Percentiles rank a stretch among this genome's conserved stretches.
phyloP scores from a whole-genome alignment of 53 echinoderm and acorn worm genomes.

The Antedon mediterranea region DNA sequence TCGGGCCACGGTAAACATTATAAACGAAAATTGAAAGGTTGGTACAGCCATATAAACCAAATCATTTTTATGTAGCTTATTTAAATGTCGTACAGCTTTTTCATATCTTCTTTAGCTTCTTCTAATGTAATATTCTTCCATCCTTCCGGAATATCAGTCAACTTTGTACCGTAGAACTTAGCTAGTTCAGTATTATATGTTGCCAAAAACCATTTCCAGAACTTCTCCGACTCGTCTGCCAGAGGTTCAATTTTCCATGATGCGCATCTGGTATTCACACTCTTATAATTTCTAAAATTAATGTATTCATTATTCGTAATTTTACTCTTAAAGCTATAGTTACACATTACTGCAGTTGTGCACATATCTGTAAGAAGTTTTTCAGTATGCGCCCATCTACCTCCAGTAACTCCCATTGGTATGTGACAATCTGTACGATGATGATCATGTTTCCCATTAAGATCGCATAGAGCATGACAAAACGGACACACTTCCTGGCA shows the following conservation, averaged over 20 bases:
- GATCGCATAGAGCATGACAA: background rate
- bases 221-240: background rate
- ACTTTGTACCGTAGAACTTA: background rate
- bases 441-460: background rate
- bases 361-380: background rate
- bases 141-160: slow-evolving; percentile 18
- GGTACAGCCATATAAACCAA: no score
- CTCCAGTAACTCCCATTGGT: background rate
- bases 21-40: no score
- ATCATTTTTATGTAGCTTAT: no score
- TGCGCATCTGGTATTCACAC: background rate
- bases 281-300: background rate
- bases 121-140: no score
- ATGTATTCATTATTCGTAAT: background rate
- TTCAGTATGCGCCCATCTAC: background rate
- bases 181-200: slow-evolving; percentile 17
- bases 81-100: no score
- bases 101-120: no score
- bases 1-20: no score
- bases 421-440: background rate
- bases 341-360: background rate
- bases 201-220: slow-evolving; percentile 24
- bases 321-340: background rate
- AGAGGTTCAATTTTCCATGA: background rate
- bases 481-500: background rate